A percentile compares a stretch with the other conserved stretches of the same genome.
These are phyloP conservation scores for Tetraneura akinire DNA, from an alignment of 1,140 invertebrate species.

Conservation along the genomic window DNA sequence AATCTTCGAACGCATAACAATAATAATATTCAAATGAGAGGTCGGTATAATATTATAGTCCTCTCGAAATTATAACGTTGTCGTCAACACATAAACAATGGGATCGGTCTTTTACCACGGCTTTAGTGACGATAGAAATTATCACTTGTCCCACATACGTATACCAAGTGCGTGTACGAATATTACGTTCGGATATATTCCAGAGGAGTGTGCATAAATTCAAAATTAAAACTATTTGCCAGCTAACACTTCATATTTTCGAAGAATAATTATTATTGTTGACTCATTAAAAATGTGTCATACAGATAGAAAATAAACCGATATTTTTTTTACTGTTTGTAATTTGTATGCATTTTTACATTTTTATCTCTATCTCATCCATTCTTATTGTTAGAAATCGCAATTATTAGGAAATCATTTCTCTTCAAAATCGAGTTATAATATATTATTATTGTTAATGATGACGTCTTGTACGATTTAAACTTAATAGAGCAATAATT, in stretches of 20 bases:
- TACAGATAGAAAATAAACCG: background rate
- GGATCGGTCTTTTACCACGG: slow-evolving; percentile 39
- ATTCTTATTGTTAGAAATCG: too few species aligned
- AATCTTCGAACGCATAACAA: background rate
- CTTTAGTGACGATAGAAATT: slow-evolving; percentile 35
- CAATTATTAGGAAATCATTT: too few species aligned
- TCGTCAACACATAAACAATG: background rate
- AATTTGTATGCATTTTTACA: too few species aligned
- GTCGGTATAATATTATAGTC: background rate
- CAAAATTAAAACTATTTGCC: background rate
- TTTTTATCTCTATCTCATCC: too few species aligned
- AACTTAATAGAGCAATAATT: too few species aligned
- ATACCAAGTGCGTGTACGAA: background rate
- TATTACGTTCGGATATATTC: slow-evolving; percentile 14
- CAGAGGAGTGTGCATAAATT: slow-evolving; percentile 6
- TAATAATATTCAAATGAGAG: slow-evolving; percentile 11
- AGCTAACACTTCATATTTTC: background rate
- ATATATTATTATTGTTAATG: too few species aligned
- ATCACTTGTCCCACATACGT: slow-evolving; percentile 44
- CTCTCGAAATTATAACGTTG: slow-evolving; percentile 17
- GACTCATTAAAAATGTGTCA: background rate
- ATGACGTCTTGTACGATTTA: too few species aligned
- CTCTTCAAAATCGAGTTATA: too few species aligned
- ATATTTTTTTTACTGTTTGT: too few species aligned
- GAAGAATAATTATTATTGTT: slow-evolving; percentile 15